phyloP scores from a whole-genome alignment of 2,888 invertebrate genomes.

The Cephus nigrinus region DNA sequence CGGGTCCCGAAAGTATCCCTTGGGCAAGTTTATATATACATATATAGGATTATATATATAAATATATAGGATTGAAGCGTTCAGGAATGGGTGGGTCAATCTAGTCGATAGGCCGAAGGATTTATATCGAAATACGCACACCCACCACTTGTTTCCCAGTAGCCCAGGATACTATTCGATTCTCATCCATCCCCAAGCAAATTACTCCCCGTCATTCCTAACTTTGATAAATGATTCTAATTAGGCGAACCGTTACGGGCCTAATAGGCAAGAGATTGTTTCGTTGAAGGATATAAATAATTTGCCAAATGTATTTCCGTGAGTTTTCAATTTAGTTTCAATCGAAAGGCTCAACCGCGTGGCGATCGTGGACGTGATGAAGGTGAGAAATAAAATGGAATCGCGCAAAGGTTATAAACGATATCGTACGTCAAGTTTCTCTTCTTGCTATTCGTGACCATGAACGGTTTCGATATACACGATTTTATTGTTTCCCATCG shows the following conservation, averaged over 20 bases:
- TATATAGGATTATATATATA: too few species aligned
- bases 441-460: background rate
- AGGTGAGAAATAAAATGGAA: background rate
- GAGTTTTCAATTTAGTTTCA: background rate
- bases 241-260: background rate
- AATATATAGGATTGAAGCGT: background rate
- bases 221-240: background rate
- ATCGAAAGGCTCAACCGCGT: background rate
- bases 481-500: background rate
- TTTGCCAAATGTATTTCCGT: background rate
- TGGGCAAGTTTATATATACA: too few species aligned
- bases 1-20: too few species aligned
- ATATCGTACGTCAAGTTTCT: constrained; percentile 1
- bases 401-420: background rate
- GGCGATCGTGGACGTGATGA: background rate
- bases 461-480: background rate
- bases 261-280: background rate
- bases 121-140: constrained; percentile 1
- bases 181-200: background rate
- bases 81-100: background rate
- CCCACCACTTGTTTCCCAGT: background rate
- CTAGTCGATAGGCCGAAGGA: background rate
- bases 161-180: background rate
- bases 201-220: background rate
- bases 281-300: background rate